Evolutionary conservation across 2,113 vertebrate genomes (phyloP).

Genomic region (Sorex araneus): DNA sequence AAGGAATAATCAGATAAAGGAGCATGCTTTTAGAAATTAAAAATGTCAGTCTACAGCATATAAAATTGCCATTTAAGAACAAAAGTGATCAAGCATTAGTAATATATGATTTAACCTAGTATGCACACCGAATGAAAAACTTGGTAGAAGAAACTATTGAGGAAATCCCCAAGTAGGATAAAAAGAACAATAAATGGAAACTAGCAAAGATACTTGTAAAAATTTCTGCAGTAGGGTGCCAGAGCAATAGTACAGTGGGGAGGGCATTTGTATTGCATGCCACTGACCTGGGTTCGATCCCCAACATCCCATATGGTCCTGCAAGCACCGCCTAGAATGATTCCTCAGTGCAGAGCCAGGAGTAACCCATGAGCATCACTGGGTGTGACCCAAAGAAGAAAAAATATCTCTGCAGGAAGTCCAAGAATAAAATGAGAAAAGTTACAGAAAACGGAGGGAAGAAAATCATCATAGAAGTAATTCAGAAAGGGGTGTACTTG

Average conservation of each 20-base stretch:
- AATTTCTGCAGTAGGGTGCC: too few species aligned
- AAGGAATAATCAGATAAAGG: background rate
- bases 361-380: too few species aligned
- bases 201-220: background rate
- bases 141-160: background rate
- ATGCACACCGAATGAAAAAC: slow-evolving; percentile 7
- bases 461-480: background rate
- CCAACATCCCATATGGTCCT: too few species aligned
- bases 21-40: background rate
- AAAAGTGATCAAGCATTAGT: background rate
- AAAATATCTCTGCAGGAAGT: background rate
- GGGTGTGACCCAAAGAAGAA: background rate
- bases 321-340: too few species aligned
- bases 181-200: slow-evolving; percentile 22
- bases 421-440: background rate
- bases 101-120: background rate
- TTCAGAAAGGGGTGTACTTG: background rate
- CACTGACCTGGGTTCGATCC: too few species aligned
- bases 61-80: background rate
- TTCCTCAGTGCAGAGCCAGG: too few species aligned
- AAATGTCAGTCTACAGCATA: background rate
- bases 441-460: background rate
- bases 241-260: too few species aligned
- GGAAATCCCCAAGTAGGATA: background rate
- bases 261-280: too few species aligned